These are phyloP conservation scores for Zaprionus capensis DNA, from an alignment of 1,140 invertebrate genomes.

Conservation along the genomic window DNA sequence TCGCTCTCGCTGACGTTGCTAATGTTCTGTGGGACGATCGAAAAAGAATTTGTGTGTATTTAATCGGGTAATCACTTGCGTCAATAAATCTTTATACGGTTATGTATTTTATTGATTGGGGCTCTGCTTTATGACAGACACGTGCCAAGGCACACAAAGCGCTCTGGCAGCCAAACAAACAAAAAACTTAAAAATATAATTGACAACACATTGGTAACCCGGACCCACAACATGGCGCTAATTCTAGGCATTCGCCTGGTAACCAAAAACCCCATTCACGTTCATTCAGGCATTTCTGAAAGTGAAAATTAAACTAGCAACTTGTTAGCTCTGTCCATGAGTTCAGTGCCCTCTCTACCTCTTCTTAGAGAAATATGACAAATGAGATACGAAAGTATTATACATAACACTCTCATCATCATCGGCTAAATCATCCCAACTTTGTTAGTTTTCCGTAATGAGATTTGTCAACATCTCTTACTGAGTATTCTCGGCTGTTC, in stretches of 20 bases:
- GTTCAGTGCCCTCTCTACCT: conserved; percentile 53
- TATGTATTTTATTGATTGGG: conserved; percentile 77
- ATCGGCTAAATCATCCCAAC: not conserved
- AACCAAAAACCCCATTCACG: conserved; percentile 20
- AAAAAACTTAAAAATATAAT: conserved; percentile 15
- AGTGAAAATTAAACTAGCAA: conserved; percentile 53
- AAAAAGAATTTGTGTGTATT: conserved; percentile 30
- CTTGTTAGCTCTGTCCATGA: not conserved
- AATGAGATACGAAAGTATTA: not conserved
- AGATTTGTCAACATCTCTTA: not conserved
- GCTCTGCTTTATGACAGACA: conserved; percentile 67
- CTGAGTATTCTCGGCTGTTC: not conserved
- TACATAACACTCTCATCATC: not conserved
- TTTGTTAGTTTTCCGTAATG: not conserved
- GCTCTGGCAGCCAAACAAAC: conserved; percentile 18
- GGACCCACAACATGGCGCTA: conserved; percentile 12
- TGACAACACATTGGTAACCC: not conserved
- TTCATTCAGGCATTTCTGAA: conserved; percentile 38
- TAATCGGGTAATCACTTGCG: conserved; percentile 60
- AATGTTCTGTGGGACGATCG: conserved; percentile 29
- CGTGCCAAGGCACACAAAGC: conserved; percentile 67
- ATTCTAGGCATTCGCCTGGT: conserved; percentile 48
- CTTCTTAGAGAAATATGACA: not conserved
- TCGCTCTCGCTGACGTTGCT: conserved; percentile 33
- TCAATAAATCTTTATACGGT: conserved; percentile 73